A percentile compares a stretch with the other conserved stretches of the same genome.
Conservation (phyloP, 2,888 invertebrate genomes). For the Fissipunctia ypsillon region DNA sequence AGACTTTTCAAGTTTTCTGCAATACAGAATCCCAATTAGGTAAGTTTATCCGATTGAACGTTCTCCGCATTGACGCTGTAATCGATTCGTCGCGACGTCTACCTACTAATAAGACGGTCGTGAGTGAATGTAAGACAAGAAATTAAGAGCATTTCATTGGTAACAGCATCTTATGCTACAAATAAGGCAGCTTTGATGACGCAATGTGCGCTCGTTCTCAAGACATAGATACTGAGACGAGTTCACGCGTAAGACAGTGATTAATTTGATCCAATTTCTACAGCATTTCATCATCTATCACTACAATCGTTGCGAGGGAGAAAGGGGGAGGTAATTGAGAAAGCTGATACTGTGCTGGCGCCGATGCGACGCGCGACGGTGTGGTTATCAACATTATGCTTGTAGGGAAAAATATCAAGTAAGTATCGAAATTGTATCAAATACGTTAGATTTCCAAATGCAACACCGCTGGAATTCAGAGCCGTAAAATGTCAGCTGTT, state of each 20-base stretch:
- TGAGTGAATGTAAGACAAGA: conserved; percentile 29
- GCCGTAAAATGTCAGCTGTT: too few species aligned
- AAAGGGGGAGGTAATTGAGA: conserved; percentile 29
- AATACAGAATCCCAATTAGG: background rate
- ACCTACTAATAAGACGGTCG: conserved; percentile 37
- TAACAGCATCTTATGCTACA: conserved; percentile 22
- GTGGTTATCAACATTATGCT: background rate
- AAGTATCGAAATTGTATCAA: too few species aligned
- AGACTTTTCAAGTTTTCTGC: too few species aligned
- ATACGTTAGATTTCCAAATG: too few species aligned
- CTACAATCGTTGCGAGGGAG: conserved; percentile 15
- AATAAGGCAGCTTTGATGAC: conserved; percentile 21
- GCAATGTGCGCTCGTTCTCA: conserved; percentile 37
- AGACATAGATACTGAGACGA: conserved; percentile 34
- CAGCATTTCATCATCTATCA: conserved; percentile 28
- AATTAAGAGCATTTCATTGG: conserved; percentile 50
- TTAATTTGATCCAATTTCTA: conserved; percentile 53
- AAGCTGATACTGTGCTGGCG: conserved; percentile 4
- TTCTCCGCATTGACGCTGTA: background rate
- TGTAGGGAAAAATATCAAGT: too few species aligned
- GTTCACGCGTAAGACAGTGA: conserved; percentile 50
- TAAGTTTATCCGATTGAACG: background rate
- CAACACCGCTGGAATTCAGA: too few species aligned
- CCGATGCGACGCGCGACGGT: background rate
- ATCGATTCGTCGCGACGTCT: conserved; percentile 24